Percentiles rank a stretch among this genome's conserved stretches.
Conservation (phyloP, 1,140 invertebrate species). For the Platorchestia sp. region DNA sequence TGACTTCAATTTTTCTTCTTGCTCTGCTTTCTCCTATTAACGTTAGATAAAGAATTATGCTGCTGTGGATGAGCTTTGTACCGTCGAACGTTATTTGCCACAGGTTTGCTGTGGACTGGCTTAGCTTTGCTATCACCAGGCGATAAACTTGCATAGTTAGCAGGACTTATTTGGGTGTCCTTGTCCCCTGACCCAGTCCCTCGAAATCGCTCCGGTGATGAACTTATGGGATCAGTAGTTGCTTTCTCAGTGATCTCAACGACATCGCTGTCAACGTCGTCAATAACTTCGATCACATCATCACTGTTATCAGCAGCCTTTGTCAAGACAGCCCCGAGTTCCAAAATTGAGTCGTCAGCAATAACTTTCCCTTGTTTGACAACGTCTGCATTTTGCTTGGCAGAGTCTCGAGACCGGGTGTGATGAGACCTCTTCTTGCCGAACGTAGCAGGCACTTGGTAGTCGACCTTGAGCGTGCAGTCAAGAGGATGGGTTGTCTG, state of each 20-base stretch:
- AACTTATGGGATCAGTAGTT: neutral
- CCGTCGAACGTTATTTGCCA: neutral
- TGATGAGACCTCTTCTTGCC: neutral
- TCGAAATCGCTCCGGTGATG: neutral
- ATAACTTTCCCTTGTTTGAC: neutral
- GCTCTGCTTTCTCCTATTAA: conserved; percentile 3
- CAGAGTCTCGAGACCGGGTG: neutral
- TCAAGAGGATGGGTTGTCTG: conserved; percentile 12
- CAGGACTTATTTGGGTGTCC: neutral
- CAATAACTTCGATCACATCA: conserved; percentile 19
- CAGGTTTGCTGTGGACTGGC: neutral
- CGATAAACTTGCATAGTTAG: neutral
- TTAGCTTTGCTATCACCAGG: neutral
- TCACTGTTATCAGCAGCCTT: neutral
- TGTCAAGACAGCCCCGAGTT: neutral
- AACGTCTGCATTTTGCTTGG: neutral
- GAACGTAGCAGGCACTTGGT: too few relatives aligned
- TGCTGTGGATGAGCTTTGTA: conserved; percentile 25
- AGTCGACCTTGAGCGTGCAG: conserved; percentile 24
- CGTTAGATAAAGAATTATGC: conserved; percentile 32
- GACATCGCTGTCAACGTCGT: conserved; percentile 28
- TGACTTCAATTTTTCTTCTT: conserved; percentile 17
- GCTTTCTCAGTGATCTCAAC: neutral
- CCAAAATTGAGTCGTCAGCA: neutral
- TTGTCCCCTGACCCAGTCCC: neutral